These are phyloP conservation scores for Saguinus imperator DNA, from an alignment of 2,113 vertebrate species.

Conservation along the genomic window DNA sequence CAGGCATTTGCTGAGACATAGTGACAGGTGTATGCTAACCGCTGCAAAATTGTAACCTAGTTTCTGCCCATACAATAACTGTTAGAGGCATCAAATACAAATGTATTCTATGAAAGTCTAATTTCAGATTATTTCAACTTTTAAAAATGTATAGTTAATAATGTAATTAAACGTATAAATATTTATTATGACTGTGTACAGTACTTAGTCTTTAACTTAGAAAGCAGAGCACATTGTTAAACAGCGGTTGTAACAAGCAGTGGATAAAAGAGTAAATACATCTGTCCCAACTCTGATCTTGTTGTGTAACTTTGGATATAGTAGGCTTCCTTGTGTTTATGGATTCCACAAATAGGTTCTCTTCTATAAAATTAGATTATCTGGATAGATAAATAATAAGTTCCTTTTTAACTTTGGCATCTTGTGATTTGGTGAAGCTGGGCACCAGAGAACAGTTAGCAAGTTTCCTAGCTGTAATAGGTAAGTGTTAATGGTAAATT, in stretches of 20 bases:
- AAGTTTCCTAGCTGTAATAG: neutral
- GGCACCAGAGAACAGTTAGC: neutral
- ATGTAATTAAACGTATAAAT: neutral
- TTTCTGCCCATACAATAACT: neutral
- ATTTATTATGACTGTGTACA: neutral
- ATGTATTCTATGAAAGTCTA: neutral
- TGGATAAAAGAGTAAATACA: neutral
- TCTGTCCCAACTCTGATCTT: neutral
- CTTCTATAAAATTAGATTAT: neutral
- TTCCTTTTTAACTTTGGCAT: neutral
- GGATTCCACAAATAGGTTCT: neutral
- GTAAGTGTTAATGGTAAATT: fast-evolving
- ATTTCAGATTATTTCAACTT: neutral
- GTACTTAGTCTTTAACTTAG: neutral
- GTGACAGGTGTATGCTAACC: neutral
- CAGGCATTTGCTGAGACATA: neutral
- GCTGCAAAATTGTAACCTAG: neutral
- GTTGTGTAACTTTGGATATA: neutral
- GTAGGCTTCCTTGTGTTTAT: neutral
- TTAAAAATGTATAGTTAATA: neutral
- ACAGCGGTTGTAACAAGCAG: neutral
- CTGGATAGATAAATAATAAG: neutral
- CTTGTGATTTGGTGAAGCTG: neutral
- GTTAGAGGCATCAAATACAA: neutral
- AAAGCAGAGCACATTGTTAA: neutral